Evolutionary conservation across 2,113 vertebrate species (phyloP).

Genomic region (Apistogramma diplotaenia): DNA sequence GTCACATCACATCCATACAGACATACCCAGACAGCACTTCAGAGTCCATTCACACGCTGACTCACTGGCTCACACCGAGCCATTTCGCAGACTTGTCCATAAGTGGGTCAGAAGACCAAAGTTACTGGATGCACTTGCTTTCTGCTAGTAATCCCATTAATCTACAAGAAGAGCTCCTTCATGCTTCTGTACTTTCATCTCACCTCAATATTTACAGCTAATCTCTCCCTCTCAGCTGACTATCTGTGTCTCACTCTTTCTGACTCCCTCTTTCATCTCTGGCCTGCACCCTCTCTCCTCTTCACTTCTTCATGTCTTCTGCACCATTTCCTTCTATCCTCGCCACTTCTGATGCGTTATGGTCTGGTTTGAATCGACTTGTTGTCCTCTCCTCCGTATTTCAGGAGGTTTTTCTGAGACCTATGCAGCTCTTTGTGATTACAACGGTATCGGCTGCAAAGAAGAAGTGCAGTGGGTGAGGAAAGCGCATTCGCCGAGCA

Average conservation of each 20-base stretch:
- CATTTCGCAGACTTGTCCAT: conserved; percentile 12
- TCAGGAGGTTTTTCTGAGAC: conserved; percentile 82
- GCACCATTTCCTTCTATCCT: background rate
- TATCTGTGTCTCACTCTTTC: background rate
- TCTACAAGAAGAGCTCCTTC: conserved; percentile 46
- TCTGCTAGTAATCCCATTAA: conserved; percentile 57
- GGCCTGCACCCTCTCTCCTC: background rate
- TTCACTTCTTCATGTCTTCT: background rate
- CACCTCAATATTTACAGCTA: conserved; percentile 45
- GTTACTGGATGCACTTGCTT: conserved; percentile 18
- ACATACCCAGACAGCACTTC: background rate
- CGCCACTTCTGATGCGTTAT: background rate
- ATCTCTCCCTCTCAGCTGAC: background rate
- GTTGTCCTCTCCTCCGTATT: conserved; percentile 10
- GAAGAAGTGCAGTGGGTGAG: conserved; percentile 84
- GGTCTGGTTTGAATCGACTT: conserved; percentile 18
- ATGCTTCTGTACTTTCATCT: conserved; percentile 60
- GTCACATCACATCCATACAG: background rate
- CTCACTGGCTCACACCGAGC: conserved; percentile 1
- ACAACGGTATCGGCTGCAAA: conserved; percentile 81
- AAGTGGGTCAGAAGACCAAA: conserved; percentile 54
- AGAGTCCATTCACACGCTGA: background rate
- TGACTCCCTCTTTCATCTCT: conserved; percentile 40
- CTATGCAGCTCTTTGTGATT: conserved; percentile 80
- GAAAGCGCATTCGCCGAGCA: background rate